Evolutionary conservation across 2,888 invertebrate species (phyloP), one percentile per base, ranked within the genome.

Genomic region (Drosophila hamatofila): DNA sequence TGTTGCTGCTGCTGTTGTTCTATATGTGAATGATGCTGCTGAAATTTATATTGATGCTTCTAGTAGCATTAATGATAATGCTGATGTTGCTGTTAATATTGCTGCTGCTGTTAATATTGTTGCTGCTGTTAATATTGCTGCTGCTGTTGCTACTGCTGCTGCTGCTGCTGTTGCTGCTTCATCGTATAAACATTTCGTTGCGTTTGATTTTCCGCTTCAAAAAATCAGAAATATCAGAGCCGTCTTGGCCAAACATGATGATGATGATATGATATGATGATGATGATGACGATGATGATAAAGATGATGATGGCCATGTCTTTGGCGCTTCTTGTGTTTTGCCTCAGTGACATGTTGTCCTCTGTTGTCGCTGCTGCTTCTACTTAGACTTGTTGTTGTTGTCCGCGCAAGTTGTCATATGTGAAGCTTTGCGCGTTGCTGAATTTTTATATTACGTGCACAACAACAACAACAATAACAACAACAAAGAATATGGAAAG

Each of bases 141-240:
- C n/a, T 46, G 25, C 16, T 44, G 44, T 14, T 44, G 16, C 8
- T 46, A 8, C 12, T 52, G 52, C 3, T 21, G 21, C 8, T 21
- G 49, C 18, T 68, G 52, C 5, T 16, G 23, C 1, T 25, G 49
- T n/a, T 65, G 76, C 35, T 59, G 61, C 62, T 59, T 65, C 57
- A 62, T 52, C 57, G 78, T 86, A 74, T 81, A 72, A 87, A 86
- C 84, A 54, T 59, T 51, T 46, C 57, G 67, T 63, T 81, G 70
- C 80, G 81, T 89, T 77, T 89, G 90, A 88, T 88, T 88, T 88
- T 90, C 81, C 90, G 89, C 88, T 89, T 90, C 85, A 78, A 66
- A 80, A 85, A 89, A 88, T 88, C 89, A 81, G 79, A 83, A 89
- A 85, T 88, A 85, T 71, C 73, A 57, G 74, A 78, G 62, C 62